Conservation (phyloP, 2,797 vertebrate genomes). For the Cyprinodon diabolis region DNA sequence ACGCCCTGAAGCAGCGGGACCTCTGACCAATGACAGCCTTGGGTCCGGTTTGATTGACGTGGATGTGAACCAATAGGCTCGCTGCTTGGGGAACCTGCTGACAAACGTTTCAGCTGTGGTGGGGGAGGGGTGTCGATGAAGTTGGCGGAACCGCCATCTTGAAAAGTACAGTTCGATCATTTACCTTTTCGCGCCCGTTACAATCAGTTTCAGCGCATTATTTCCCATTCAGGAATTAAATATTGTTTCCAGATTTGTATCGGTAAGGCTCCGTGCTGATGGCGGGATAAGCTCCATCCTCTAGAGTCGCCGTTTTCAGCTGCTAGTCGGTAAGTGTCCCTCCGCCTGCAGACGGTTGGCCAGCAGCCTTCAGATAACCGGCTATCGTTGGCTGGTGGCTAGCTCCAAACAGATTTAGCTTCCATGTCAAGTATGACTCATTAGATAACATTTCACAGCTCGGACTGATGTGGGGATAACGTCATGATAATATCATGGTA, state of each 20-base stretch:
- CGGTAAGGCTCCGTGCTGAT: slow-evolving; percentile 46
- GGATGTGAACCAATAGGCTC: slow-evolving; percentile 63
- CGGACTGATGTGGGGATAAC: background rate
- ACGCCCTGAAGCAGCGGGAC: background rate
- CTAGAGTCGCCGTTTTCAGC: slow-evolving; percentile 64
- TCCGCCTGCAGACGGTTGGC: slow-evolving; percentile 67
- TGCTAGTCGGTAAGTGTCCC: slow-evolving; percentile 79
- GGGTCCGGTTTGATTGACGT: slow-evolving; percentile 30
- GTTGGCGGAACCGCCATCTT: slow-evolving; percentile 86
- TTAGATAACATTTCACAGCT: slow-evolving; percentile 26
- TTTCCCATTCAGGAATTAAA: slow-evolving; percentile 34
- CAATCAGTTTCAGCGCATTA: slow-evolving; percentile 75
- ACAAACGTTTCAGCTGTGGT: slow-evolving; percentile 64
- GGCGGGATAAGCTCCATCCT: slow-evolving; percentile 71
- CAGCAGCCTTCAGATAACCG: slow-evolving; percentile 58
- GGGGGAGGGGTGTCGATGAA: slow-evolving; percentile 81
- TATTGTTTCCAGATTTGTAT: slow-evolving; percentile 40
- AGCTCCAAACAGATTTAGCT: slow-evolving; percentile 52
- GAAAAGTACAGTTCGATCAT: slow-evolving; percentile 79
- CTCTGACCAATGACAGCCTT: slow-evolving; percentile 41
- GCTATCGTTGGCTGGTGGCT: slow-evolving; percentile 58
- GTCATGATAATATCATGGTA: background rate
- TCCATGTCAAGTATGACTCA: slow-evolving; percentile 39
- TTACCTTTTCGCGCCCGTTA: slow-evolving; percentile 82
- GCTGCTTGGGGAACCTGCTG: slow-evolving; percentile 33